A percentile compares a stretch with the other conserved stretches of the same genome.
These are phyloP conservation scores for Dipodomys spectabilis DNA, from an alignment of 2,113 vertebrate species.

Conservation along the genomic window DNA sequence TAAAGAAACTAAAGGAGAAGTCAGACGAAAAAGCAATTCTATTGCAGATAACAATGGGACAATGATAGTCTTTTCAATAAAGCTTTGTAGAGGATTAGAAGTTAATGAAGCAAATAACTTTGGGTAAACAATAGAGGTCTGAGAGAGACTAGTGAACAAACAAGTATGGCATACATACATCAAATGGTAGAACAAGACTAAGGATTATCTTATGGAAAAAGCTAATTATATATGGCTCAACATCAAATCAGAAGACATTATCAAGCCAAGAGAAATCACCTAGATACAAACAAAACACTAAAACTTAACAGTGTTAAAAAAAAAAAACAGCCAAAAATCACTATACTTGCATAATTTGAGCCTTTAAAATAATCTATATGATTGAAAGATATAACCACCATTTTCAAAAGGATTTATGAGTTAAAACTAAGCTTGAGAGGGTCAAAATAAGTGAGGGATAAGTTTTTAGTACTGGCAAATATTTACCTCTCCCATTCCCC, in stretches of 20 bases:
- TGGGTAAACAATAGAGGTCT: constrained; percentile 57
- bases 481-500: constrained; percentile 99
- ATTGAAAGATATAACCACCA: background rate
- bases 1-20: constrained; percentile 54
- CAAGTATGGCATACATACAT: constrained; percentile 59
- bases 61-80: constrained; percentile 40
- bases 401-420: constrained; percentile 42
- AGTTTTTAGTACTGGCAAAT: constrained; percentile 60
- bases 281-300: constrained; percentile 19
- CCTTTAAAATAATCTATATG: background rate
- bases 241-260: constrained; percentile 50
- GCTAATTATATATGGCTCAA: constrained; percentile 40
- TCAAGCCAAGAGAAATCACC: constrained; percentile 40
- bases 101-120: constrained; percentile 63
- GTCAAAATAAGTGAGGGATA: constrained; percentile 23
- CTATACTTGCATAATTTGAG: background rate
- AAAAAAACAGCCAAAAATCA: background rate
- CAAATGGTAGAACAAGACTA: constrained; percentile 61
- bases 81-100: constrained; percentile 54
- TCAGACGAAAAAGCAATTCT: constrained; percentile 71
- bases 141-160: constrained; percentile 54
- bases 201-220: constrained; percentile 44
- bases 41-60: constrained; percentile 46
- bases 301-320: background rate
- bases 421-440: constrained; percentile 9